Evolutionary conservation across 2,113 vertebrate species (phyloP), one percentile per base, ranked within the genome.

Genomic region (Sturnus vulgaris): DNA sequence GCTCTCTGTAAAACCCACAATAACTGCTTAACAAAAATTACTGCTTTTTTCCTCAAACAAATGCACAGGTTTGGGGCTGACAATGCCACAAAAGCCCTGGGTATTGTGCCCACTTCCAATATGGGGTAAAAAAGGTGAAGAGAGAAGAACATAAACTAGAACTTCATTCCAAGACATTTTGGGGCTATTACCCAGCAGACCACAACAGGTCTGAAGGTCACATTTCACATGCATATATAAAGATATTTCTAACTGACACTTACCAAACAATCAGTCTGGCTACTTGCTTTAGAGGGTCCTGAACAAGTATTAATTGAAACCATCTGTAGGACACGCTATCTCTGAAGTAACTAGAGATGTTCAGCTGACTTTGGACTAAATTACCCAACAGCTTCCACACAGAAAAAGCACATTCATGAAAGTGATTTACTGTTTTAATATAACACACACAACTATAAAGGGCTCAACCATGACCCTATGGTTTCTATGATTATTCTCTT

Each of bases 371-470:
- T 93, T 86, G 52, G 50, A 88, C 87, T 93, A 73, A 93, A 73
- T 90, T 93, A 91, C 66, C 47, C 71, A 92, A 55, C 50, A 87
- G 73, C 55, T 87, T 82, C 46, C 55, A 91, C 63, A 70, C 24
- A 90, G 68, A 90, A 90, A 66, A 91, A 63, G 30, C 52, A 55
- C 71, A 59, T 53, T 76, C 27, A 59, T 44, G 71, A 66, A 92
- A 92, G n/a, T 72, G 84, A 91, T 93, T 89, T 95, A 91, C 75
- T 80, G 63, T n/a, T 92, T 92, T 90, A 95, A 79, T 94, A 91
- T 39, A 89, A 73, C 44, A 76, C 2, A 1, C 21, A 0, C 27
- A 75, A 64, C 68, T 82, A 68, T 37, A 94, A 85, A 92, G 64
- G n/a, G 63, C 28, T 70, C 30, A 42, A 18, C 37, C 33, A 16